Evolutionary conservation across 2,113 vertebrate species (phyloP).

Genomic region (Crotalus tigris): DNA sequence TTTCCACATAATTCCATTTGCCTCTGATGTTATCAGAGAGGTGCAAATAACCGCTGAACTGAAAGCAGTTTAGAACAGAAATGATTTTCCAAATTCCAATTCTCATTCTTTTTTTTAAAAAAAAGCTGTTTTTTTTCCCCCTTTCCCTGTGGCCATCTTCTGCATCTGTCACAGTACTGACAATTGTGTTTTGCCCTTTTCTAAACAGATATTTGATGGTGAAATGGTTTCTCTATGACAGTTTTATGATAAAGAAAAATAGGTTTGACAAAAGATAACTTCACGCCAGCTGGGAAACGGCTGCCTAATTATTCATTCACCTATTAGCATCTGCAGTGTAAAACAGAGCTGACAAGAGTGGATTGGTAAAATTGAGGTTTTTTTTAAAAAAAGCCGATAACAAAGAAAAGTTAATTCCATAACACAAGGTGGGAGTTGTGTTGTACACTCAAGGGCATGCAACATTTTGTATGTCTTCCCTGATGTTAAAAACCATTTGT

Average conservation of each 20-base stretch:
- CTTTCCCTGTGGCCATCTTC: background rate
- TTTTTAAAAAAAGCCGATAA: background rate
- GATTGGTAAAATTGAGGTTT: background rate
- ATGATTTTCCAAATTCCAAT: background rate
- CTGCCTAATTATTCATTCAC: background rate
- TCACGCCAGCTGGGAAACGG: background rate
- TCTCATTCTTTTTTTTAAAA: background rate
- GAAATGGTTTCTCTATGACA: background rate
- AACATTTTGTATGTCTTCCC: background rate
- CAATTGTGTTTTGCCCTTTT: background rate
- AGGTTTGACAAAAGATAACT: background rate
- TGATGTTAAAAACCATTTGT: background rate
- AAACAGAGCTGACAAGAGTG: background rate
- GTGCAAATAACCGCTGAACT: background rate
- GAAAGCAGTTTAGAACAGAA: background rate
- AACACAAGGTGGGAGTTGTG: background rate
- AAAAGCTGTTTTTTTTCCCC: background rate
- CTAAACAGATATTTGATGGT: background rate
- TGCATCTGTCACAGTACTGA: background rate
- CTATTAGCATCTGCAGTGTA: background rate
- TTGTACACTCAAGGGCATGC: background rate
- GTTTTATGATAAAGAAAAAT: background rate
- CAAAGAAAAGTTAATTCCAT: background rate
- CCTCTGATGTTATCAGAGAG: background rate
- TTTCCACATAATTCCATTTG: slow-evolving; percentile 5